Base-by-base conservation (phyloP, 2,888 invertebrate genomes). In the Pandemis cinnamomeana region DNA sequence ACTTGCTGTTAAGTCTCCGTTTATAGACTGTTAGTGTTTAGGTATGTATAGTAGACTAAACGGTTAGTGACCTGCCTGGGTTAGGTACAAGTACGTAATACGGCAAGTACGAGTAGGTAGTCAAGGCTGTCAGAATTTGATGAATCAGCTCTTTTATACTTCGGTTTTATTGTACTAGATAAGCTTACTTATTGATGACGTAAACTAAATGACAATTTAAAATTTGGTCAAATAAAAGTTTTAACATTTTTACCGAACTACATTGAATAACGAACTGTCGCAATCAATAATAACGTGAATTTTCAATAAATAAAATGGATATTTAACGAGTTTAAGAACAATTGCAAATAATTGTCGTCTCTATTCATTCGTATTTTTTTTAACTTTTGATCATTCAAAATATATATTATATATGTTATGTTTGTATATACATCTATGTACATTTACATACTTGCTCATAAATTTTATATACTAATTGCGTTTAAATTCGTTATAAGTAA, bases 81-180 rank as follows among this genome's bases (percentile, higher is more conserved):
- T 15, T 71, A n/a, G n/a, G n/a, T n/a, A 36, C 63, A 36, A 44
- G 41, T 53, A 44, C 42, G 42, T 70, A 64, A 53, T 58, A 58
- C 36, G 46, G 15, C 62, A 15, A 20, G 27, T 36, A 36, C 27
- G 27, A 36, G 27, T 36, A 4, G 27, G 55, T 15, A 51, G 51
- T 53, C 27, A 27, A 27, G 20, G 58, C 27, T 44, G 15, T 64
- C 63, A 64, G 55, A 64, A 58, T n/a, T 36, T 58, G 64, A 44
- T 71, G 71, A 71, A 36, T 71, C 58, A 58, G 71, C 66, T 13
- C 5, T 60, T 71, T 71, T 60, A 46, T 64, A 53, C 41, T 51
- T 27, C 55, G 36, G 44, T 11, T 64, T 6, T 60, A 41, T 60
- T 64, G 55, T 66, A n/a, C 48, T 13, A 20, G 11, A 11, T 51